These are phyloP conservation scores for Macrotis lagotis DNA, from an alignment of 2,113 vertebrate species.

Conservation along the genomic window DNA sequence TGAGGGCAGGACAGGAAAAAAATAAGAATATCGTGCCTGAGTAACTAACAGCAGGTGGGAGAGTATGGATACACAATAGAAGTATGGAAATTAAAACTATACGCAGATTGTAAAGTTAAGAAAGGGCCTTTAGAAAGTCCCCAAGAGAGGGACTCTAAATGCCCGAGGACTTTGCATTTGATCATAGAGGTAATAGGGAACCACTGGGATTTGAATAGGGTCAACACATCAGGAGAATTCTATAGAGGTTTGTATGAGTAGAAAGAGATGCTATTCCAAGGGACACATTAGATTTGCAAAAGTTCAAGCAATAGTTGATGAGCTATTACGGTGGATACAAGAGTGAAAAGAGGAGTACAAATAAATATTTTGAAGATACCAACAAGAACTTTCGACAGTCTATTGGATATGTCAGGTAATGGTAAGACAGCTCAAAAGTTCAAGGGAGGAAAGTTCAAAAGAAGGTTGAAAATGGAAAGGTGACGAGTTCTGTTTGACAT, in stretches of 20 bases:
- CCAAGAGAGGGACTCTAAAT: too few species aligned
- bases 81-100: background rate
- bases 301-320: background rate
- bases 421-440: background rate
- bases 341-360: background rate
- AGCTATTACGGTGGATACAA: background rate
- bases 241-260: background rate
- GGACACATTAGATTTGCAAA: background rate
- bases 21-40: background rate
- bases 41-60: background rate
- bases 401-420: background rate
- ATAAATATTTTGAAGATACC: background rate
- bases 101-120: background rate
- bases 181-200: background rate
- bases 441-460: background rate
- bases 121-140: too few species aligned
- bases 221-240: background rate
- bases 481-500: background rate
- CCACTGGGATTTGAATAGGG: background rate
- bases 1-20: background rate
- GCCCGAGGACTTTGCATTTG: background rate
- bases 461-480: background rate
- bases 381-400: background rate
- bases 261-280: background rate
- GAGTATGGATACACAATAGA: background rate